Evolutionary conservation across 1,140 invertebrate species (phyloP).

Genomic region (Streblospio benedicti): DNA sequence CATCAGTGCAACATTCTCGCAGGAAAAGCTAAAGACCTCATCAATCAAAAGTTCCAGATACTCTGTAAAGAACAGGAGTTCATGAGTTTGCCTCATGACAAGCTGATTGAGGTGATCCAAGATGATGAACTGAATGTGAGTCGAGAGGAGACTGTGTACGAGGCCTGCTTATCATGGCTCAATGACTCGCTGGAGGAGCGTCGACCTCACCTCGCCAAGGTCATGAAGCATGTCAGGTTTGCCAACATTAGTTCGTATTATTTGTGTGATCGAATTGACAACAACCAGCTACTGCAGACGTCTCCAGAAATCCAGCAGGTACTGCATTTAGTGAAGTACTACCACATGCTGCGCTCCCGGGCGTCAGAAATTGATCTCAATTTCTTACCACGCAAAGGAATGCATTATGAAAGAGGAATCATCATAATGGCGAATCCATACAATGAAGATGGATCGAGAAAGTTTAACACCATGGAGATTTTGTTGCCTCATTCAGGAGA

Average conservation of each 20-base stretch:
- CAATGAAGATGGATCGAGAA: constrained; percentile 37
- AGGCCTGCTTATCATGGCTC: constrained; percentile 52
- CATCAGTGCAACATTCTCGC: constrained; percentile 40
- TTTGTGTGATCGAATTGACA: constrained; percentile 53
- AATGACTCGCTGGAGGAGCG: constrained; percentile 40
- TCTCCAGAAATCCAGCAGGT: constrained; percentile 24
- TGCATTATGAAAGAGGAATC: constrained; percentile 36
- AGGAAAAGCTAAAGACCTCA: constrained; percentile 37
- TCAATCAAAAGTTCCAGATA: constrained; percentile 36
- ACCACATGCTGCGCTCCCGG: constrained; percentile 39
- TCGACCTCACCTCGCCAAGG: constrained; percentile 30
- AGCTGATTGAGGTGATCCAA: constrained; percentile 49
- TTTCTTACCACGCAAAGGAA: constrained; percentile 37
- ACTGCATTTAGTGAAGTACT: constrained; percentile 32
- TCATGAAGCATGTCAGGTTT: constrained; percentile 53
- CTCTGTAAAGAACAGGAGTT: constrained; percentile 40
- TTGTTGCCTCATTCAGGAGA: constrained; percentile 36
- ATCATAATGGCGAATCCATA: constrained; percentile 44
- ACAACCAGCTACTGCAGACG: constrained; percentile 37
- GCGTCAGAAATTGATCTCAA: constrained; percentile 42
- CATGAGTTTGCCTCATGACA: constrained; percentile 38
- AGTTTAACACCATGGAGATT: constrained; percentile 41
- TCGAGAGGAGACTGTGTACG: constrained; percentile 53
- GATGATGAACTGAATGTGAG: constrained; percentile 53
- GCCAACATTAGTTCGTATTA: constrained; percentile 55